A percentile compares a stretch with the other conserved stretches of the same genome.
These are phyloP conservation scores for Euzophera pinguis DNA, from an alignment of 2,888 invertebrate species.

Conservation along the genomic window DNA sequence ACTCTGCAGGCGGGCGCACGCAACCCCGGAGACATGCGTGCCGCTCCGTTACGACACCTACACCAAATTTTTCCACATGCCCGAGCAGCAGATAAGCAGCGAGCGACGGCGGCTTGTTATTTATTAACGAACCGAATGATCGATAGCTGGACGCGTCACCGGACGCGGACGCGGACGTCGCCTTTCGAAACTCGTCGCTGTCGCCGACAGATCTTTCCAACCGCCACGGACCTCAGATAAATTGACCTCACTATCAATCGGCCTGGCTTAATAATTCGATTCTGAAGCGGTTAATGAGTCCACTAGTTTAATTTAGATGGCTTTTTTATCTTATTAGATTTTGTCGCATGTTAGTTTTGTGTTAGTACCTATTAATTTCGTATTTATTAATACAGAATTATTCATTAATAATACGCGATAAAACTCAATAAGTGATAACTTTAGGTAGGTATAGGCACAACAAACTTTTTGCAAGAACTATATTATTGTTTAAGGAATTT, in stretches of 20 bases:
- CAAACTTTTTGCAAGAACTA: too few relatives aligned
- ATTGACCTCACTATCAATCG: conserved; percentile 50
- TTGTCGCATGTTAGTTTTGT: neutral
- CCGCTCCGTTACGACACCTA: conserved; percentile 77
- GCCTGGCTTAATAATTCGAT: conserved; percentile 22
- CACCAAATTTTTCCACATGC: conserved; percentile 79
- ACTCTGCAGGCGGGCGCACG: conserved; percentile 54
- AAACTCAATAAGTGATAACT: too few relatives aligned
- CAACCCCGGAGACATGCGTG: conserved; percentile 70
- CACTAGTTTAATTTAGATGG: neutral
- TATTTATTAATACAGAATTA: too few relatives aligned
- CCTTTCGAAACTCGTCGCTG: conserved; percentile 70
- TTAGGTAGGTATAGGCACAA: too few relatives aligned
- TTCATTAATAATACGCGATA: too few relatives aligned
- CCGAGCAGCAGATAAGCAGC: conserved; percentile 76
- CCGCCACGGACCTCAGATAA: conserved; percentile 46
- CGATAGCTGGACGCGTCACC: conserved; percentile 78
- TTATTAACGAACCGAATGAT: conserved; percentile 81
- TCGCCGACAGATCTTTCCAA: conserved; percentile 39
- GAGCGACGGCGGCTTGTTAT: conserved; percentile 76
- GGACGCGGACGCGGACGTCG: conserved; percentile 71
- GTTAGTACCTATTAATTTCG: too few relatives aligned
- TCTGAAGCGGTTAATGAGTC: conserved; percentile 1
- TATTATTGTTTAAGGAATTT: too few relatives aligned
- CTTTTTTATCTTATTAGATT: neutral